Conservation (phyloP, 2,888 invertebrate genomes). For the Hemaris fuciformis region DNA sequence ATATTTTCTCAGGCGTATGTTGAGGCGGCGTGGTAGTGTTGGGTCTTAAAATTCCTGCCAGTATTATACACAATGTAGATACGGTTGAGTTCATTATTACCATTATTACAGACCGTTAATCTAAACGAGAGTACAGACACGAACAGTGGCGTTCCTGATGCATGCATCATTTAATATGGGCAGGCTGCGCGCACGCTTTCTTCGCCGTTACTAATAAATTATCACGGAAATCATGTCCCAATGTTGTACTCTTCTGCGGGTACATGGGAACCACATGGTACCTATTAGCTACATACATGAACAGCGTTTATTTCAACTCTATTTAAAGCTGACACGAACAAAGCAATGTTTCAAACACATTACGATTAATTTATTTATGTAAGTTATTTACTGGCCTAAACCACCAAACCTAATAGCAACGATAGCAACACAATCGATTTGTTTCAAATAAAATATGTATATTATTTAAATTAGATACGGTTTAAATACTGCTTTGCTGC, state of each 20-base stretch:
- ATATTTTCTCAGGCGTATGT: not conserved
- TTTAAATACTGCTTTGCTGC: conserved; percentile 2
- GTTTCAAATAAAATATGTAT: not conserved
- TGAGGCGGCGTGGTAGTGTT: not conserved
- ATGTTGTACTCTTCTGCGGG: conserved; percentile 57
- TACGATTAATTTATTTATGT: not conserved
- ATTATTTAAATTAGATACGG: conserved; percentile 8
- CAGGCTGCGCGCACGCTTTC: conserved; percentile 60
- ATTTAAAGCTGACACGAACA: not conserved
- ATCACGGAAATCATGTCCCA: conserved; percentile 74
- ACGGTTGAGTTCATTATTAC: conserved; percentile 17
- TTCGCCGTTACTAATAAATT: conserved; percentile 68
- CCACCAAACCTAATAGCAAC: not conserved
- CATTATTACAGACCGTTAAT: conserved; percentile 48
- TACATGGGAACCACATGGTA: conserved; percentile 50
- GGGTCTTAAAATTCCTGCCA: not conserved
- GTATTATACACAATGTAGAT: not conserved
- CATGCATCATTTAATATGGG: conserved; percentile 59
- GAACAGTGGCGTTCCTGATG: conserved; percentile 43
- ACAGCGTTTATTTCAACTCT: not conserved
- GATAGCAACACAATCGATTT: not conserved
- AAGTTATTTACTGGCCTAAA: not conserved
- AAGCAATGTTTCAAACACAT: not conserved
- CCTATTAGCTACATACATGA: not conserved
- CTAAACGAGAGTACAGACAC: conserved; percentile 32